Evolutionary conservation across 2,797 vertebrate genomes (phyloP).

Genomic region (Malurus leucopterus): DNA sequence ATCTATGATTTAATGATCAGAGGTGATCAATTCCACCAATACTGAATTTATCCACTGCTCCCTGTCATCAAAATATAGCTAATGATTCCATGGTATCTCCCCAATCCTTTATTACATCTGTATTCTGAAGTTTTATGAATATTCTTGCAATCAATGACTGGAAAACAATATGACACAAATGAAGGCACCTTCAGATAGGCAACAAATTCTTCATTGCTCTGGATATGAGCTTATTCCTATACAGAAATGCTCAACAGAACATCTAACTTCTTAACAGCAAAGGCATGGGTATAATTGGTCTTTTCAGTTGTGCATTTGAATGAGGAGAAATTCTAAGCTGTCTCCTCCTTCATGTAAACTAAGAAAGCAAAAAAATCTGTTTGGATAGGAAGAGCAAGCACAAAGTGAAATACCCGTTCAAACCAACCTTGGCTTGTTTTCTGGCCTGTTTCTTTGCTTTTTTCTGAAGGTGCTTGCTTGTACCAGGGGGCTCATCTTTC

Average conservation of each 20-base stretch:
- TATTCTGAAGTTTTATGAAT: background rate
- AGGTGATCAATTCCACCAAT: background rate
- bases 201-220: background rate
- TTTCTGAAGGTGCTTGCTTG: conserved; percentile 94
- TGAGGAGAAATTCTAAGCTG: background rate
- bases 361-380: background rate
- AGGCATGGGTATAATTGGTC: background rate
- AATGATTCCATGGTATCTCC: background rate
- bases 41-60: background rate
- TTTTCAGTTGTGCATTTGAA: background rate
- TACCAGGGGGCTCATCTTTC: conserved; percentile 70
- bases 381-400: background rate
- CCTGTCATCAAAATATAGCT: background rate
- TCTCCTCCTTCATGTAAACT: background rate
- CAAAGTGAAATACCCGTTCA: background rate
- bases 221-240: background rate
- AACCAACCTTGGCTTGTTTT: conserved; percentile 91
- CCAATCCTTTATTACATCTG: background rate
- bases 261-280: background rate
- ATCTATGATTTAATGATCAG: background rate
- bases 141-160: background rate
- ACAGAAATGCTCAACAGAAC: background rate
- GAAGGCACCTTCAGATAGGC: background rate
- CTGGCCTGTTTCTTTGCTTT: conserved; percentile 94
- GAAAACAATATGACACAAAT: background rate